Conservation (phyloP, 2,888 invertebrate genomes). For the Drosophila nigritarsus region DNA sequence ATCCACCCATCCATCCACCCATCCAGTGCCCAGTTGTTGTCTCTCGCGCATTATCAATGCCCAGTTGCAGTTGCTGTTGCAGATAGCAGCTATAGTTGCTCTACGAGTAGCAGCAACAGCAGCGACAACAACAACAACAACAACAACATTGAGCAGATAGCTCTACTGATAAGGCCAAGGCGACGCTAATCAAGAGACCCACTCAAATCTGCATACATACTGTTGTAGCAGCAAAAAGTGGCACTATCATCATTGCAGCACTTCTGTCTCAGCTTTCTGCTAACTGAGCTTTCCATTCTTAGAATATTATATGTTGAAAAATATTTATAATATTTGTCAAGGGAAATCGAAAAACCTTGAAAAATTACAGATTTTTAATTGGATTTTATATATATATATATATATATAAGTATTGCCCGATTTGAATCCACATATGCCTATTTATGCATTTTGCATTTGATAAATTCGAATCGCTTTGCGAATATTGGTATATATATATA, state of each 20-base stretch:
- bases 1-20: background rate
- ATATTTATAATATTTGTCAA: background rate
- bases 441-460: background rate
- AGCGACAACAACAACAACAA: background rate
- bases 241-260: background rate
- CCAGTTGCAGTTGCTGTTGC: conserved; percentile 19
- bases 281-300: background rate
- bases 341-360: background rate
- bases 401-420: background rate
- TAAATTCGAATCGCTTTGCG: background rate
- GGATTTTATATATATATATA: background rate
- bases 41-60: conserved; percentile 33
- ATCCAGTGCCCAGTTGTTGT: background rate
- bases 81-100: conserved; percentile 10
- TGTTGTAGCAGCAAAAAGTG: background rate
- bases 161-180: conserved; percentile 39
- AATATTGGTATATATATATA: background rate
- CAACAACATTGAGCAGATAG: conserved; percentile 3
- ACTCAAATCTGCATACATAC: conserved; percentile 18
- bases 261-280: background rate
- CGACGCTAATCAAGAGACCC: conserved; percentile 15
- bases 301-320: background rate
- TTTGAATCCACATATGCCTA: background rate
- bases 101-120: conserved; percentile 6
- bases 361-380: background rate